These are phyloP conservation scores for Arctopsyche grandis DNA, from an alignment of 1,140 invertebrate species.

Conservation along the genomic window DNA sequence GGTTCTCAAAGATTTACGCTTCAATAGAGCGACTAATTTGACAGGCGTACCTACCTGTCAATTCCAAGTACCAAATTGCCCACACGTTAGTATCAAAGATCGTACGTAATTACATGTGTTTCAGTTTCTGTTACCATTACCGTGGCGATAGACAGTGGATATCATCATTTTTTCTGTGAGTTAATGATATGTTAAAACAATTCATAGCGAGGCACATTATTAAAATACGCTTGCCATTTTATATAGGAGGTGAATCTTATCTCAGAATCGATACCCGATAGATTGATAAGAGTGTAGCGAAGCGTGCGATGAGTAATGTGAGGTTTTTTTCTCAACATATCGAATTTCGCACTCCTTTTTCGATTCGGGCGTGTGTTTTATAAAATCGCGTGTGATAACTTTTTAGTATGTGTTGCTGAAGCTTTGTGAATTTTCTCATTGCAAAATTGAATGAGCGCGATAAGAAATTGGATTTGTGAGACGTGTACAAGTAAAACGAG, in stretches of 20 bases:
- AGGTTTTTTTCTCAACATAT: not conserved
- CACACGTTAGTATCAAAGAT: too few species aligned
- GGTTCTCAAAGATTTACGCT: conserved; percentile 12
- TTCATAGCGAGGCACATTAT: too few species aligned
- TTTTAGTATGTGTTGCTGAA: not conserved
- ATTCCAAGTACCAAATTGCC: too few species aligned
- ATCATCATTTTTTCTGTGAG: too few species aligned
- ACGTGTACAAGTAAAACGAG: too few species aligned
- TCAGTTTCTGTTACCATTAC: too few species aligned
- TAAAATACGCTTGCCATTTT: too few species aligned
- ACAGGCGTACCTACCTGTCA: not conserved
- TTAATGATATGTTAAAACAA: too few species aligned
- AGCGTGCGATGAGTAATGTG: not conserved
- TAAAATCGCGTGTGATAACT: not conserved
- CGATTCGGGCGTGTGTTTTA: not conserved
- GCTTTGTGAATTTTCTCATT: not conserved
- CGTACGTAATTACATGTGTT: too few species aligned
- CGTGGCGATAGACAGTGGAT: too few species aligned
- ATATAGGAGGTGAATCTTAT: not conserved
- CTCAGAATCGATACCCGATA: conserved; percentile 7
- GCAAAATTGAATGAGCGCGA: not conserved
- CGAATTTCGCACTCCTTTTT: not conserved
- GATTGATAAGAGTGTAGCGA: not conserved
- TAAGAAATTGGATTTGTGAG: not conserved
- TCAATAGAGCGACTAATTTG: conserved; percentile 3